Evolutionary conservation across 2,888 invertebrate genomes (phyloP).

Genomic region (Andrena dorsata): DNA sequence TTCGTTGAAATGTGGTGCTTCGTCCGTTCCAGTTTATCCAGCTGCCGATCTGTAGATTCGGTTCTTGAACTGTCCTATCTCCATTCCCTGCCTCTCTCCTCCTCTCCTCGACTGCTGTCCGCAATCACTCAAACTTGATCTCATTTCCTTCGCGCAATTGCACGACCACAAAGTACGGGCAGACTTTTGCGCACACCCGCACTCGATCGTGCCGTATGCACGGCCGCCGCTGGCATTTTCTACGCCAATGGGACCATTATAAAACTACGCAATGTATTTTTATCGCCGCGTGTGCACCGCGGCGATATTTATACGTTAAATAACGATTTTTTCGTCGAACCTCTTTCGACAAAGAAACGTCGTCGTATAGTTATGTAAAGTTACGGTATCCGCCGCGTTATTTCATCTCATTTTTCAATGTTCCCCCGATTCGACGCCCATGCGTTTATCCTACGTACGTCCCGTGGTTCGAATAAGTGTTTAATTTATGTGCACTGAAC

Average conservation of each 20-base stretch:
- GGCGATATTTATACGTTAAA: constrained; percentile 16
- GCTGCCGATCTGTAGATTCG: constrained; percentile 58
- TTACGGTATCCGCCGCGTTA: constrained; percentile 31
- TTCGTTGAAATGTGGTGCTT: constrained; percentile 29
- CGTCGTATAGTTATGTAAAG: not conserved
- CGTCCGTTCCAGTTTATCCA: constrained; percentile 56
- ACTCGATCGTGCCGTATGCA: constrained; percentile 38
- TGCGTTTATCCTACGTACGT: constrained; percentile 57
- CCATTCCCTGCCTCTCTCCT: constrained; percentile 51
- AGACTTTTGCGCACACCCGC: constrained; percentile 41
- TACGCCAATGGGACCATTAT: constrained; percentile 15
- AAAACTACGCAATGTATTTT: not conserved
- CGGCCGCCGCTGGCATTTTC: constrained; percentile 43
- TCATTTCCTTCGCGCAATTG: constrained; percentile 82
- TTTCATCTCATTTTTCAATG: constrained; percentile 33
- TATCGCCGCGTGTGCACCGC: not conserved
- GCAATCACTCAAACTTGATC: constrained; percentile 82
- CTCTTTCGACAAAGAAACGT: not conserved
- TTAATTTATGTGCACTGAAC: constrained; percentile 31
- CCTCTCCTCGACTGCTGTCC: constrained; percentile 63
- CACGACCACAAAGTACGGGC: constrained; percentile 47
- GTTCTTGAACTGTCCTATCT: constrained; percentile 63
- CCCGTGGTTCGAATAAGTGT: constrained; percentile 39
- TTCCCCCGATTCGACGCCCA: constrained; percentile 38
- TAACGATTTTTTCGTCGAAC: not conserved